Conservation (phyloP, 2,797 vertebrate genomes). For the Danionella dracula region DNA sequence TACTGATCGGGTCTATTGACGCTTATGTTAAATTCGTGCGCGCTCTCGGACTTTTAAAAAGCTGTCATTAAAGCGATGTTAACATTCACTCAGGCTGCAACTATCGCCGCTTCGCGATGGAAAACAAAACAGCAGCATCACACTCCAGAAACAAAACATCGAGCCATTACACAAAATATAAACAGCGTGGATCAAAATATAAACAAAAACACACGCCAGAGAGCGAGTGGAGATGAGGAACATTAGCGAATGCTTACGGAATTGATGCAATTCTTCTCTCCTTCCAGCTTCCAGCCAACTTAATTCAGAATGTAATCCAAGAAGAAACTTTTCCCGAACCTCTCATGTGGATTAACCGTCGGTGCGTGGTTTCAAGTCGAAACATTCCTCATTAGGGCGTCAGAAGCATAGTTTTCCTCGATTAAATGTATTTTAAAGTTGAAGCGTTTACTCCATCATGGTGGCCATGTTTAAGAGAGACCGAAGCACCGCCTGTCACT, state of each 20-base stretch:
- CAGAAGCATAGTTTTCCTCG: constrained; percentile 52
- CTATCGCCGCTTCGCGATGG: constrained; percentile 28
- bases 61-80: constrained; percentile 16
- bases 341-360: constrained; percentile 49
- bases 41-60: not conserved
- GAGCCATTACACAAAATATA: not conserved
- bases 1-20: no score
- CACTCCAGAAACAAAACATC: not conserved
- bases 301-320: constrained; percentile 62
- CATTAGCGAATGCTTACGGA: constrained; percentile 61
- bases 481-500: constrained; percentile 74
- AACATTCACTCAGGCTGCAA: constrained; percentile 13
- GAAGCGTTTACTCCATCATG: constrained; percentile 77
- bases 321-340: constrained; percentile 57
- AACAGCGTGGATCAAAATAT: not conserved
- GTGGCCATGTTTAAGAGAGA: constrained; percentile 80
- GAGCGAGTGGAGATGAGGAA: constrained; percentile 19
- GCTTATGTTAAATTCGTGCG: constrained; percentile 19
- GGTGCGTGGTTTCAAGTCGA: constrained; percentile 32
- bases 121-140: constrained; percentile 20
- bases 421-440: constrained; percentile 73
- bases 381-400: constrained; percentile 57
- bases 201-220: not conserved
- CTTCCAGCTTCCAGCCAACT: constrained; percentile 72
- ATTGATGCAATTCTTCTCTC: constrained; percentile 70